Base-by-base conservation (phyloP, 2,888 invertebrate species). In the Stenoptilia bipunctidactyla region DNA sequence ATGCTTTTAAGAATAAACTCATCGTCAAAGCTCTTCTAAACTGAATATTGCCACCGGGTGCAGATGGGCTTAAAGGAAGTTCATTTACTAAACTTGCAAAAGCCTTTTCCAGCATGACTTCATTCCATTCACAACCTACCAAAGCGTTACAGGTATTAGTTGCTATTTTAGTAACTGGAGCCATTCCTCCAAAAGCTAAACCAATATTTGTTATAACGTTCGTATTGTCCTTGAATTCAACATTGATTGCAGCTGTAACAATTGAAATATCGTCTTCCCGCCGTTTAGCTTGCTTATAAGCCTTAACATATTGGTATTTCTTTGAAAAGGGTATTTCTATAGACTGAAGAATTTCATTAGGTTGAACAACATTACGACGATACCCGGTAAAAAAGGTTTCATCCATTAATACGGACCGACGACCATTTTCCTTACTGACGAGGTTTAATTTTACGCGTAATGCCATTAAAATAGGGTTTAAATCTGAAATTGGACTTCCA, bases 401-500 rank as follows among this genome's bases (percentile, higher is more conserved):
- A 60, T 95, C 91, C 87, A 96, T 89, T 13, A 71, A 62, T 6
- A 94, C 86, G 34, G 75, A 77, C 47, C 92, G 75, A 25, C 57
- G 63, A 5, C 88, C 88, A 33, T 67, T 75, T 47, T 77, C 50
- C 52, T 65, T 75, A 53, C 90, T 91, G 10, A 85, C 57, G 1
- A 92, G 62, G 53, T 89, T 88, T n/a, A 92, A 65, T 56, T 93
- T 89, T 34, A 94, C 89, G 53, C 93, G 87, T 12, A 91, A 88
- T 0, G 97, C 93, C 86, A 96, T 90, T 45, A 97, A 87, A 50
- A 98, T 89, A 0, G 97, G 97, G 73, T 96, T 95, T 60, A 98
- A 85, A 74, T 98, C 98, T 0, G 97, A 97, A 62, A 97, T 97
- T 0, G 97, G 97, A 75, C 97, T 97, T 13, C 94, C 94, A 0